Evolutionary conservation across 2,888 invertebrate species (phyloP).

Genomic region (Leptothorax acervorum): DNA sequence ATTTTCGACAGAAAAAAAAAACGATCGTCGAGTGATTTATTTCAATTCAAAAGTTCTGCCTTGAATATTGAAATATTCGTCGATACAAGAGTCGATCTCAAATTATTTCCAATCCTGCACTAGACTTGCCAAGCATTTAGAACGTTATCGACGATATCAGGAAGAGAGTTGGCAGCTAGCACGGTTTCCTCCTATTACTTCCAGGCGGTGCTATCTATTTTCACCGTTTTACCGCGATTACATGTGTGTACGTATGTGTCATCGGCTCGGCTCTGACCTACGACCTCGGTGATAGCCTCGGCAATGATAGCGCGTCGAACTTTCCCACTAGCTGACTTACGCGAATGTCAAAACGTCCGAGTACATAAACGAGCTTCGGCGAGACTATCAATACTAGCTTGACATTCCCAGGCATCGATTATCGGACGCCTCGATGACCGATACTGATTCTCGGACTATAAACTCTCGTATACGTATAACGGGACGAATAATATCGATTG

Average conservation of each 20-base stretch:
- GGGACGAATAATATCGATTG: slow-evolving; percentile 21
- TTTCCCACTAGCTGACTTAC: slow-evolving; percentile 65
- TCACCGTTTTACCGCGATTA: slow-evolving; percentile 67
- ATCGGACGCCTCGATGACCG: slow-evolving; percentile 46
- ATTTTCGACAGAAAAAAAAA: background rate
- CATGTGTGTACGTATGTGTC: slow-evolving; percentile 73
- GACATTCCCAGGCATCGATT: slow-evolving; percentile 47
- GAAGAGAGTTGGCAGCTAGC: slow-evolving; percentile 59
- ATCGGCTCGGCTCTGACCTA: slow-evolving; percentile 77
- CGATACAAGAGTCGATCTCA: slow-evolving; percentile 19
- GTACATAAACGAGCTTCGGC: slow-evolving; percentile 28
- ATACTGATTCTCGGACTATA: slow-evolving; percentile 61
- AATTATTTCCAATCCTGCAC: slow-evolving; percentile 29
- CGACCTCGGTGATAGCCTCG: slow-evolving; percentile 82
- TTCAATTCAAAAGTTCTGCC: background rate
- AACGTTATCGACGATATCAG: slow-evolving; percentile 59
- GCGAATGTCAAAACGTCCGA: slow-evolving; percentile 72
- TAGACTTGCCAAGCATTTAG: slow-evolving; percentile 28
- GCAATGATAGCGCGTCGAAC: slow-evolving; percentile 74
- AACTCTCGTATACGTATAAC: slow-evolving; percentile 30
- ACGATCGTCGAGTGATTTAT: background rate
- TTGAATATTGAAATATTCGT: slow-evolving; percentile 46
- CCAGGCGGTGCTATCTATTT: slow-evolving; percentile 65
- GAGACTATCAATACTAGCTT: slow-evolving; percentile 41
- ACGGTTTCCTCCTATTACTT: slow-evolving; percentile 62